Base-by-base conservation (phyloP, 2,113 vertebrate species). In the Tragulus kanchil region DNA sequence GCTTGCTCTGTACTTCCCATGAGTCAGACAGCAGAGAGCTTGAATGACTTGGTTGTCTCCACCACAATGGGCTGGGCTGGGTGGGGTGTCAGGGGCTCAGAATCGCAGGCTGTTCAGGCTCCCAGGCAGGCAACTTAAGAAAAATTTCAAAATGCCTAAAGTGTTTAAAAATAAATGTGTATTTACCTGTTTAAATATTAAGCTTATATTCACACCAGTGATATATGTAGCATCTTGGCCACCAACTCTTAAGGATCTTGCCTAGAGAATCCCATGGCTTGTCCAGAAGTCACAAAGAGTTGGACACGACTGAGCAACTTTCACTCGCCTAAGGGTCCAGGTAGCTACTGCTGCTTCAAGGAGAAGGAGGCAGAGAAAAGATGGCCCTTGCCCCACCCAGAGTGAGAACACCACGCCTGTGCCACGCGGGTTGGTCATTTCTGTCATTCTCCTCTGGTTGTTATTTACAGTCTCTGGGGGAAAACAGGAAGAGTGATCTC, bases 21-120 rank as follows among this genome's bases (percentile, higher is more conserved):
- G 97, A 98, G 89, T 97, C 91, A 96, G 91, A 91, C 93, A 79
- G 73, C n/a, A 42, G 96, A 62, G 0, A 23, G 31, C 48, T 45
- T 61, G 71, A 97, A 85, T 8, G 28, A 31, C 21, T 28, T 0
- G 0, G 69, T 56, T 93, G 93, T 97, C 96, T 78, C 85, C 7
- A 93, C 64, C 48, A 81, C 94, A 58, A 19, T 5, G 69, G 77
- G 26, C 52, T 52, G 10, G 17, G 61, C 65, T 2, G n/a, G 59
- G 65, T 62, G 71, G 64, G 65, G 58, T 3, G 3, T 15, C 58
- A 31, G 25, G 58, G 73, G 58, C 42, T 93, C 45, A 50, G 83
- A 31, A 5, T 1, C 3, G 6, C 15, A 77, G 81, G 83, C 65
- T 7, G 17, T 52, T 85, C 62, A 23, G 77, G 71, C 56, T 48